Evolutionary conservation across 2,888 invertebrate species (phyloP).

Genomic region (Phrixothrix hirtus): DNA sequence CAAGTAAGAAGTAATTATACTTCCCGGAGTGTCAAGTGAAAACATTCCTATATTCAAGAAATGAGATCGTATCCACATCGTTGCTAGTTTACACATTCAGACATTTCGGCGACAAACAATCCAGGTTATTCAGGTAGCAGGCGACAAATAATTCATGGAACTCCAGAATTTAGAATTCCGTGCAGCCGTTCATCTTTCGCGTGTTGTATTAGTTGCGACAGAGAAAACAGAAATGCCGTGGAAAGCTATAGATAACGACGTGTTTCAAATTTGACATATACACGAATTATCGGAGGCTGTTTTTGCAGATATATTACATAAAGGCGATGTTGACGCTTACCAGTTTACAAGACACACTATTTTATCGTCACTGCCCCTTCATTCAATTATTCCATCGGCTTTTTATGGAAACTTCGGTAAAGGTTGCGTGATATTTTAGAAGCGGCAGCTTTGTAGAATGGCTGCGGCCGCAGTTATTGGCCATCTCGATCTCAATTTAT

Average conservation of each 20-base stretch:
- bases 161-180: conserved; percentile 36
- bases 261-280: conserved; percentile 36
- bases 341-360: conserved; percentile 20
- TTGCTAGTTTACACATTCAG: conserved; percentile 20
- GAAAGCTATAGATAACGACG: conserved; percentile 38
- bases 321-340: conserved; percentile 10
- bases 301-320: conserved; percentile 26
- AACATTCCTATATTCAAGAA: conserved; percentile 2
- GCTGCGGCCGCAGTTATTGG: conserved; percentile 40
- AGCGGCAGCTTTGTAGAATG: conserved; percentile 39
- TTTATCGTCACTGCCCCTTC: conserved; percentile 28
- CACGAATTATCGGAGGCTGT: conserved; percentile 31
- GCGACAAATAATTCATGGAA: conserved; percentile 35
- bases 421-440: conserved; percentile 40
- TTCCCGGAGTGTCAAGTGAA: no score
- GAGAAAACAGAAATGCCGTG: conserved; percentile 22
- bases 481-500: conserved; percentile 44
- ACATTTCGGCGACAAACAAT: conserved; percentile 24
- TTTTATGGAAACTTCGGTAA: conserved; percentile 37
- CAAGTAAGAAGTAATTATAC: no score
- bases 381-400: conserved; percentile 37
- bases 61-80: conserved; percentile 12
- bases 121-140: conserved; percentile 30
- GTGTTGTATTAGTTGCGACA: conserved; percentile 18
- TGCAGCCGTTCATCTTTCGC: conserved; percentile 37